Percentiles rank a stretch among this genome's conserved stretches.
phyloP scores from a whole-genome alignment of 2,113 vertebrate genomes.

The Corvus hawaiiensis region DNA sequence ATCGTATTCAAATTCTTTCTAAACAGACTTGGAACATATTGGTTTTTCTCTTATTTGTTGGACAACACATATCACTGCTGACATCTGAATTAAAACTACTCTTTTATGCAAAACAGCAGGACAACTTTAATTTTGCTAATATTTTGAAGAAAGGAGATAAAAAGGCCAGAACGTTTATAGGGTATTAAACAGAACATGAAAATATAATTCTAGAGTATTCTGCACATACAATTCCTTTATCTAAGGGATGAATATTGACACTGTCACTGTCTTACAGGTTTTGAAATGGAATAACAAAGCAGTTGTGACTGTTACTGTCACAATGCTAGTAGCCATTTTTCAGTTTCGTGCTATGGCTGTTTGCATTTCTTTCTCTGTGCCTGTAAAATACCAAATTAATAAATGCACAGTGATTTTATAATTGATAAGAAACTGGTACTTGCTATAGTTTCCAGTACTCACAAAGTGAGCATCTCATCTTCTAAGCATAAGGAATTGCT shows the following conservation, averaged over 20 bases:
- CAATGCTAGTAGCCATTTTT: not conserved
- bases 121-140: not conserved
- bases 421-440: not conserved
- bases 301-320: not conserved
- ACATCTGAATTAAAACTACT: not conserved
- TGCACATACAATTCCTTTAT: not conserved
- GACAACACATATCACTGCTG: not conserved
- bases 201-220: not conserved
- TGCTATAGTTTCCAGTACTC: not conserved
- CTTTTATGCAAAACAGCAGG: not conserved
- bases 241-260: not conserved
- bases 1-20: not conserved
- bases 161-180: not conserved
- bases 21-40: not conserved
- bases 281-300: not conserved
- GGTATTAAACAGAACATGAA: not conserved
- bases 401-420: not conserved
- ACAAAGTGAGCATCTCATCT: not conserved
- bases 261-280: not conserved
- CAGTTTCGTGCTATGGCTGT: not conserved
- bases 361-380: not conserved
- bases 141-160: not conserved
- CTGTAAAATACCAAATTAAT: not conserved
- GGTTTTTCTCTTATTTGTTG: not conserved
- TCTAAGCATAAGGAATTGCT: not conserved